A percentile compares a stretch with the other conserved stretches of the same genome.
phyloP scores from a whole-genome alignment of 2,797 vertebrate species.

The Tokudaia tokunoshimensis region DNA sequence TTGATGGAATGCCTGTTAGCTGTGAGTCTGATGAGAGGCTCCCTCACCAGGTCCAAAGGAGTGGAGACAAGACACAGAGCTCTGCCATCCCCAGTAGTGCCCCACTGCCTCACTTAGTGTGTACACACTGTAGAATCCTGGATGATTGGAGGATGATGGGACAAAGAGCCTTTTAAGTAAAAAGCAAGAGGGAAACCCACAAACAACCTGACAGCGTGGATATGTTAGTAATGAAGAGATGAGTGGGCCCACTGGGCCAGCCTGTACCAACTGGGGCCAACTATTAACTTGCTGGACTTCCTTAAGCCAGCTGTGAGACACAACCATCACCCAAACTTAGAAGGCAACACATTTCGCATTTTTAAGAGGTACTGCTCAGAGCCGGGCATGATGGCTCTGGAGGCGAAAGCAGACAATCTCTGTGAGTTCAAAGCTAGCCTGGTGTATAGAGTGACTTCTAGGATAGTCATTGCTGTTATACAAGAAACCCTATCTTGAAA shows the following conservation, averaged over 20 bases:
- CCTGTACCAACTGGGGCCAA: not conserved
- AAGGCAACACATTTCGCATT: not conserved
- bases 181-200: not conserved
- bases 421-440: not conserved
- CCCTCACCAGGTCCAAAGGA: not conserved
- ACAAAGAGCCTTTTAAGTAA: not conserved
- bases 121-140: fast-evolving
- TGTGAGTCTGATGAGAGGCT: not conserved
- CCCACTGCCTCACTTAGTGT: not conserved
- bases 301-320: not conserved
- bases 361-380: not conserved
- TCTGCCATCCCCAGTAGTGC: fast-evolving
- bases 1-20: too few relatives aligned
- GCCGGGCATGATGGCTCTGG: not conserved
- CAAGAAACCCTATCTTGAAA: not conserved
- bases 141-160: not conserved
- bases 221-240: slow-evolving; percentile 22
- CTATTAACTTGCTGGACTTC: not conserved
- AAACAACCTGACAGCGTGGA: too few relatives aligned
- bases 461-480: not conserved
- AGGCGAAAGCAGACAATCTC: not conserved
- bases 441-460: not conserved
- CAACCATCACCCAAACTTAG: not conserved
- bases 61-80: not conserved
- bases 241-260: not conserved